Conservation (phyloP, 2,797 vertebrate species). For the Furcifer pardalis region DNA sequence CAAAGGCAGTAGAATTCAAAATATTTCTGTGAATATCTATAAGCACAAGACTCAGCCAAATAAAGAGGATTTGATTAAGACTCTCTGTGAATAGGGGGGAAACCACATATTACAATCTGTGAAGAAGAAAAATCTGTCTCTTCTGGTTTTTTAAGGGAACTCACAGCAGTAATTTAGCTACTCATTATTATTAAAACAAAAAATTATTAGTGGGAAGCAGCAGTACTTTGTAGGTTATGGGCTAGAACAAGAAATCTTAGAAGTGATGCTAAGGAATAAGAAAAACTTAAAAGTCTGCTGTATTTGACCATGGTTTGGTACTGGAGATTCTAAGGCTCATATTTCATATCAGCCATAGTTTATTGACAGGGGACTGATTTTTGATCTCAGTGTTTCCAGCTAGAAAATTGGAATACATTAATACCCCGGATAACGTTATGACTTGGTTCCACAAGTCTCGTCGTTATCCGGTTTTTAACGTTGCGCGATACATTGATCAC, state of each 20-base stretch:
- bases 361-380: no score
- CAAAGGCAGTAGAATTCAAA: constrained; percentile 21
- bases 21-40: not conserved
- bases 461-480: no score
- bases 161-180: not conserved
- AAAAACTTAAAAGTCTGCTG: not conserved
- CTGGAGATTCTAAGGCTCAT: not conserved
- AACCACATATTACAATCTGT: not conserved
- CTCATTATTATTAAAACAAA: not conserved
- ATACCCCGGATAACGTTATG: no score
- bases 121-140: not conserved
- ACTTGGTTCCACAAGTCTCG: no score
- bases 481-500: no score
- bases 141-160: not conserved
- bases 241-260: not conserved
- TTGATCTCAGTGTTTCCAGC: no score
- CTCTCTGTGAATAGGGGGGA: not conserved
- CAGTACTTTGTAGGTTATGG: not conserved
- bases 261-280: not conserved
- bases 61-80: not conserved
- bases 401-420: no score
- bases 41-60: no score
- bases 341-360: not conserved
- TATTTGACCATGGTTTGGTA: not conserved
- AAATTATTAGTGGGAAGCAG: not conserved